Percentiles rank a stretch among this genome's conserved stretches.
Conservation (phyloP, 2,888 invertebrate species). For the Drosophila colorata region DNA sequence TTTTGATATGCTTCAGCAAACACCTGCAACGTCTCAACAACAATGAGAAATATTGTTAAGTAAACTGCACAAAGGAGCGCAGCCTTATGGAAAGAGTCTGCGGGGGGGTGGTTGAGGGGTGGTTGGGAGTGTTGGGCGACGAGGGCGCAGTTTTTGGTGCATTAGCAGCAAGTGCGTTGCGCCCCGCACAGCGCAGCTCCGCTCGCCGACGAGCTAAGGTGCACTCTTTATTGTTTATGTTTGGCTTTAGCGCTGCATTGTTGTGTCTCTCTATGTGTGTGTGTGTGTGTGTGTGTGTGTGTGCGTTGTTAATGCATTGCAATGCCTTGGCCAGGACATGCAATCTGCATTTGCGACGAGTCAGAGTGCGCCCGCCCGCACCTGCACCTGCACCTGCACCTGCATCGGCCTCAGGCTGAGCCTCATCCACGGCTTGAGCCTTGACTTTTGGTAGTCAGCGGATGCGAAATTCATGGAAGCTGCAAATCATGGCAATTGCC, state of each 20-base stretch:
- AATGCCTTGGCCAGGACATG: conserved; percentile 60
- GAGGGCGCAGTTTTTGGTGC: conserved; percentile 66
- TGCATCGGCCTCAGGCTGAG: conserved; percentile 7
- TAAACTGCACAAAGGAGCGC: conserved; percentile 57
- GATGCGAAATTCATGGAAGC: conserved; percentile 40
- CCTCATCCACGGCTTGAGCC: conserved; percentile 8
- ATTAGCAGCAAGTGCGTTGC: conserved; percentile 70
- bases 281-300: conserved; percentile 4
- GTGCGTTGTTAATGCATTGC: conserved; percentile 66
- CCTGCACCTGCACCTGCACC: conserved; percentile 12
- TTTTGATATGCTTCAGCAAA: conserved; percentile 77
- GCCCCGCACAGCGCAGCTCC: too few species aligned
- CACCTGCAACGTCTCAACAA: conserved; percentile 81
- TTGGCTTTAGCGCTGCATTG: conserved; percentile 34
- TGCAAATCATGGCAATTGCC: conserved; percentile 70
- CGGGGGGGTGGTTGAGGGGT: not conserved
- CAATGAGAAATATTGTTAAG: conserved; percentile 75
- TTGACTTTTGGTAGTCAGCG: conserved; percentile 29
- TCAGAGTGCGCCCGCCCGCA: conserved; percentile 18
- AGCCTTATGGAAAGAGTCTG: not conserved
- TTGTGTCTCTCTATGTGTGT: conserved; percentile 13
- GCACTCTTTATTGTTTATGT: conserved; percentile 69
- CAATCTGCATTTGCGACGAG: conserved; percentile 71
- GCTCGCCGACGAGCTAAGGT: conserved; percentile 3
- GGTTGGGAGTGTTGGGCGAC: not conserved